A percentile compares a stretch with the other conserved stretches of the same genome.
These are phyloP conservation scores for Amorpha juglandis DNA, from an alignment of 2,888 invertebrate genomes.

Conservation along the genomic window DNA sequence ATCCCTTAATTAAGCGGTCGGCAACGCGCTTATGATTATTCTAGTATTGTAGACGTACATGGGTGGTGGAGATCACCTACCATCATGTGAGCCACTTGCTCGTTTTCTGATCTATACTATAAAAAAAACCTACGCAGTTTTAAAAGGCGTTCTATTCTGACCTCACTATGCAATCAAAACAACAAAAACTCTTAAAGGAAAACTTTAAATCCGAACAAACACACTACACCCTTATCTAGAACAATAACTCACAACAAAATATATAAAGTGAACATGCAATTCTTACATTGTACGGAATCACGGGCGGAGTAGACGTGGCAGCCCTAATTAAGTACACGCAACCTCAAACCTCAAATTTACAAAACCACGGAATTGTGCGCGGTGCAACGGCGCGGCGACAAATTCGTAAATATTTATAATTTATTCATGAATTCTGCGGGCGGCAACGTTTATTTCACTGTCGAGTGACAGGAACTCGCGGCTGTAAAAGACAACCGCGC, in stretches of 20 bases:
- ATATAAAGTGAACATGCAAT: conserved; percentile 15
- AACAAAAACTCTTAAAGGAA: not conserved
- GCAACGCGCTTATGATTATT: no score
- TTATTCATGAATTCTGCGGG: conserved; percentile 16
- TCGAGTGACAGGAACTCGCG: conserved; percentile 2
- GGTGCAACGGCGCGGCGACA: conserved; percentile 13
- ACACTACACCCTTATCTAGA: conserved; percentile 3
- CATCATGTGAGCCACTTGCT: no score
- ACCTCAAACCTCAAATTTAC: not conserved
- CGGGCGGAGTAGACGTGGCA: not conserved
- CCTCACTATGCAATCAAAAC: not conserved
- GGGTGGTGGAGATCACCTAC: no score
- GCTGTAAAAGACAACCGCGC: not conserved
- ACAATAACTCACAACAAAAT: not conserved
- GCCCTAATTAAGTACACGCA: conserved; percentile 18
- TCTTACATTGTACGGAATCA: conserved; percentile 12
- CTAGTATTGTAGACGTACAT: no score
- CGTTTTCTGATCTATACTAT: no score
- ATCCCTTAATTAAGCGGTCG: no score
- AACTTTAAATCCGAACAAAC: conserved; percentile 5
- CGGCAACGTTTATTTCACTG: conserved; percentile 8
- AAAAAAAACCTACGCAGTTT: no score
- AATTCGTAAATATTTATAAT: conserved; percentile 17
- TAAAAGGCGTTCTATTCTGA: no score
- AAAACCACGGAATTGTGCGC: not conserved